These are phyloP conservation scores for Geotrypetes seraphini DNA, from an alignment of 2,797 vertebrate genomes.

Conservation along the genomic window DNA sequence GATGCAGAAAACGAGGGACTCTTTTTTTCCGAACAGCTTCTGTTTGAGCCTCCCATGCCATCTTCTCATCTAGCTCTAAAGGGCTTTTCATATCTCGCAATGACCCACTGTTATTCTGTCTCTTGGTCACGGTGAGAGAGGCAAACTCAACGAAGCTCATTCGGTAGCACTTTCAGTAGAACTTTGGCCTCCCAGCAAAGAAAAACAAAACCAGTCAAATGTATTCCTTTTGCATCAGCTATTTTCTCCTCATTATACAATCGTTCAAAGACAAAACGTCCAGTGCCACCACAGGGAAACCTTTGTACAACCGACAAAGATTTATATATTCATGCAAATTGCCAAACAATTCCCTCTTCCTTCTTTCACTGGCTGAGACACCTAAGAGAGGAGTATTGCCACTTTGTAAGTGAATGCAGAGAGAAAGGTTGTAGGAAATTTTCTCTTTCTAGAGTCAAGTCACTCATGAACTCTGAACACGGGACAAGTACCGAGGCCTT, in stretches of 20 bases:
- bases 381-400: neutral
- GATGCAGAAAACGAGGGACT: too few relatives aligned
- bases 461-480: neutral
- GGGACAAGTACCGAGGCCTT: too few relatives aligned
- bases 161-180: neutral
- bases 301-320: neutral
- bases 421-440: neutral
- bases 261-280: neutral
- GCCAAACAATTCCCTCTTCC: rapidly evolving
- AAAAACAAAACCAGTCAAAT: neutral
- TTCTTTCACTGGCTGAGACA: neutral
- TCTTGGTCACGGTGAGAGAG: neutral
- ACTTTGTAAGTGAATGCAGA: neutral
- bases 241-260: neutral
- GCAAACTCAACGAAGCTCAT: rapidly evolving
- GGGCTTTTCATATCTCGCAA: rapidly evolving
- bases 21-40: neutral
- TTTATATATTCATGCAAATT: neutral
- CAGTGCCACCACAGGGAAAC: neutral
- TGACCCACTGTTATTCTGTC: neutral
- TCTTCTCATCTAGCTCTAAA: neutral
- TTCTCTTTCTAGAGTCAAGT: neutral
- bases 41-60: neutral
- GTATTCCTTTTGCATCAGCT: neutral
- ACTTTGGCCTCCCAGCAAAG: neutral